phyloP scores from a whole-genome alignment of 2,797 vertebrate genomes.

The Apodemus agrarius region DNA sequence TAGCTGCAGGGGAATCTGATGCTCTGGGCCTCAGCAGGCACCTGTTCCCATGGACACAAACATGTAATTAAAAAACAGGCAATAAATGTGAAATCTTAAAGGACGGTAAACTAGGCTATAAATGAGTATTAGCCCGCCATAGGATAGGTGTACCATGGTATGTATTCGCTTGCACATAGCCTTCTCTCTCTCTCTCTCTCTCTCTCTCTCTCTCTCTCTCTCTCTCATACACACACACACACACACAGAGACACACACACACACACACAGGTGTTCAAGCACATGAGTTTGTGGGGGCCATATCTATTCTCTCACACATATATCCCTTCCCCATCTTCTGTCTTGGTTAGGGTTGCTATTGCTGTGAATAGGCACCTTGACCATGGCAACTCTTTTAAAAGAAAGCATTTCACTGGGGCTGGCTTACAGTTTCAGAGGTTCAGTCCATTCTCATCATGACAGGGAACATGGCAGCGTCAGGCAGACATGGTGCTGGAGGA shows the following conservation, averaged over 20 bases:
- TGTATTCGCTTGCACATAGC: not conserved
- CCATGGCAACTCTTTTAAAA: too few species aligned
- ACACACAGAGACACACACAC: not conserved
- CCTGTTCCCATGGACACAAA: not conserved
- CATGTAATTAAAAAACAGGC: not conserved
- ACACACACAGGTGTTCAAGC: not conserved
- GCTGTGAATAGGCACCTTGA: too few species aligned
- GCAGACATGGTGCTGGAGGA: too few species aligned
- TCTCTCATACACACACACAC: not conserved
- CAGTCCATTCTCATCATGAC: too few species aligned
- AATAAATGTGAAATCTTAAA: not conserved
- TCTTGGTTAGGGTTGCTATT: too few species aligned
- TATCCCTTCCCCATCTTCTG: too few species aligned
- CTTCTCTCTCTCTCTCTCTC: not conserved
- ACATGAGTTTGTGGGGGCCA: too few species aligned
- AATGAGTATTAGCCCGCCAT: not conserved
- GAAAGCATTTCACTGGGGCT: too few species aligned
- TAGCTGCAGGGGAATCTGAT: not conserved
- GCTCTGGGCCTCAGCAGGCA: not conserved
- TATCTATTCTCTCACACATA: too few species aligned
- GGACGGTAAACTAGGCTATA: not conserved
- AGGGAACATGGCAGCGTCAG: too few species aligned
- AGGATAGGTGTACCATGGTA: not conserved
- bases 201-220: not conserved
- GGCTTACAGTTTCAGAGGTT: too few species aligned